Percentiles rank a stretch among this genome's conserved stretches.
phyloP scores from a whole-genome alignment of 2,113 vertebrate species.

The Ovis canadensis region DNA sequence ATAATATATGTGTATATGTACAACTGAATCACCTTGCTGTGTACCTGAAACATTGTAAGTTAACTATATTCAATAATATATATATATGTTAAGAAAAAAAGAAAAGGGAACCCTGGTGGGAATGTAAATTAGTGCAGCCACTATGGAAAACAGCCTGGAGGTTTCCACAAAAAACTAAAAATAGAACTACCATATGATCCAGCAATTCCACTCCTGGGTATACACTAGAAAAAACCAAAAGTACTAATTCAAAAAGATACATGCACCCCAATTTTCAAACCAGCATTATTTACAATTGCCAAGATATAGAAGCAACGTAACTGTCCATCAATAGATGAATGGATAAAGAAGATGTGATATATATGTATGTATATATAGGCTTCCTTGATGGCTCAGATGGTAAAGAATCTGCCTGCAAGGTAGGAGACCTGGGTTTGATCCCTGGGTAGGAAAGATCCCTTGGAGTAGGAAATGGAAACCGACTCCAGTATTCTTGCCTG shows the following conservation, averaged over 20 bases:
- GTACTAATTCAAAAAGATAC: background rate
- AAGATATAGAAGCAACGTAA: background rate
- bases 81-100: background rate
- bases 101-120: background rate
- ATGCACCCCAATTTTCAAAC: background rate
- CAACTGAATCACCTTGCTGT: background rate
- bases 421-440: background rate
- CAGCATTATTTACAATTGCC: background rate
- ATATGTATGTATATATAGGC: background rate
- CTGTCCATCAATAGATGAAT: background rate
- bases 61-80: background rate
- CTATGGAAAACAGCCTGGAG: background rate
- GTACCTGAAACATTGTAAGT: background rate
- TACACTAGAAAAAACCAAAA: background rate
- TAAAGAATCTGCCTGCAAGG: background rate
- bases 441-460: background rate
- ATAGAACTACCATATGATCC: background rate
- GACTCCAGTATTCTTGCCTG: background rate
- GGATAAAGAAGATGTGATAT: background rate
- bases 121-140: background rate
- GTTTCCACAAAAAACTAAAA: background rate
- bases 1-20: background rate
- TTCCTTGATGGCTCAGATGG: background rate
- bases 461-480: background rate
- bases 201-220: background rate